A percentile compares a stretch with the other conserved stretches of the same genome.
These are phyloP conservation scores for Melanargia galathea DNA, from an alignment of 2,888 invertebrate genomes.

Conservation along the genomic window DNA sequence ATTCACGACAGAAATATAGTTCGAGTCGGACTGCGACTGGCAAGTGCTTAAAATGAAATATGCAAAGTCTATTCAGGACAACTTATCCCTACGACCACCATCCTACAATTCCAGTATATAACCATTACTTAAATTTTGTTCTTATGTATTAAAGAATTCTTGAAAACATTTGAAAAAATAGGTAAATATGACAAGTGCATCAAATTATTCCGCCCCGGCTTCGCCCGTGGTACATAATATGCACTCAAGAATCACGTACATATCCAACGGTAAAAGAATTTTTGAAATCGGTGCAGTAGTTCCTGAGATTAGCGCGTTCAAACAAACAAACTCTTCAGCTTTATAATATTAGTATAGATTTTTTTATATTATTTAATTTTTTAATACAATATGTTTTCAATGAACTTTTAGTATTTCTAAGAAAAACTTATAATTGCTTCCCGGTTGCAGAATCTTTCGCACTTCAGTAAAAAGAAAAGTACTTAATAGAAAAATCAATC, in stretches of 20 bases:
- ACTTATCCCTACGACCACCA: slow-evolving; percentile 16
- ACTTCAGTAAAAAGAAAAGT: neutral
- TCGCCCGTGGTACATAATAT: too few relatives aligned
- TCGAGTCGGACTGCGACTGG: slow-evolving; percentile 48
- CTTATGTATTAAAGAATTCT: neutral
- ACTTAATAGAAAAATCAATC: slow-evolving; percentile 16
- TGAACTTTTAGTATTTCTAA: neutral
- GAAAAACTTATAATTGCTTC: neutral
- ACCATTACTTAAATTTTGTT: neutral
- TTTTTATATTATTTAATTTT: too few relatives aligned
- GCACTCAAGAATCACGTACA: too few relatives aligned
- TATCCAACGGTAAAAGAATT: too few relatives aligned
- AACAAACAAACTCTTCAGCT: too few relatives aligned
- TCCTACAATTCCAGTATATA: neutral
- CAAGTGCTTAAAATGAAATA: slow-evolving; percentile 52
- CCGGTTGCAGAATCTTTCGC: slow-evolving; percentile 1
- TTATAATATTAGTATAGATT: too few relatives aligned
- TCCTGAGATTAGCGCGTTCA: too few relatives aligned
- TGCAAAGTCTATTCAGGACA: slow-evolving; percentile 48
- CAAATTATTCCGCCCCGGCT: too few relatives aligned
- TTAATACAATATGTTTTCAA: neutral
- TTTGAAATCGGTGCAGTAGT: too few relatives aligned
- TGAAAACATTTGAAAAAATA: too few relatives aligned
- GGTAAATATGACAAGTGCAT: too few relatives aligned
- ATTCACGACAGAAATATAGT: slow-evolving; percentile 49